Evolutionary conservation across 2,888 invertebrate genomes (phyloP).

Genomic region (Eristalinus sepulchralis): DNA sequence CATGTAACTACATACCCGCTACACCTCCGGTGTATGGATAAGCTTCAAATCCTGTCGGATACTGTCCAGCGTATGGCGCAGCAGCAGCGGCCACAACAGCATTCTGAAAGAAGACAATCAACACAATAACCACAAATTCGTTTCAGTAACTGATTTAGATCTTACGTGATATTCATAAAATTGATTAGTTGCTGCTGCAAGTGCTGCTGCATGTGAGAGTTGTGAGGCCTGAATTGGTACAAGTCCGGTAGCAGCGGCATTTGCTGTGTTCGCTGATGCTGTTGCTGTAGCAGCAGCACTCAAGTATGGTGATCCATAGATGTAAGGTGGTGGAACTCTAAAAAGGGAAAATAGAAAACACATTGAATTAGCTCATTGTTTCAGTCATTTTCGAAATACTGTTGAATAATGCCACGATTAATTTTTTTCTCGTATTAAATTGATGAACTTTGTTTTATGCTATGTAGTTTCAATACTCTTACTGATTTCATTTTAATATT

Average conservation of each 20-base stretch:
- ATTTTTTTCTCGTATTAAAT: too few relatives aligned
- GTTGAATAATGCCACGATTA: too few relatives aligned
- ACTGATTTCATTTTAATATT: too few relatives aligned
- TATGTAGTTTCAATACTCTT: too few relatives aligned
- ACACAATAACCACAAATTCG: background rate
- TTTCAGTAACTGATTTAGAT: background rate
- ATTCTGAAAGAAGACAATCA: conserved; percentile 26
- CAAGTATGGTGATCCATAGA: conserved; percentile 88
- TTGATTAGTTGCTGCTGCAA: conserved; percentile 89
- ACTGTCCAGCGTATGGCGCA: conserved; percentile 60
- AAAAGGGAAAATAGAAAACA: conserved; percentile 32
- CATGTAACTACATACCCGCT: conserved; percentile 51
- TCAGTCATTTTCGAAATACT: too few relatives aligned
- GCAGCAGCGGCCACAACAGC: conserved; percentile 65
- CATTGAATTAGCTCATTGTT: background rate
- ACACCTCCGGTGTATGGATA: conserved; percentile 65
- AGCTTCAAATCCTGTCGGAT: conserved; percentile 62
- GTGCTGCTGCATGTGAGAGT: conserved; percentile 88
- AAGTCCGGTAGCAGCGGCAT: conserved; percentile 83
- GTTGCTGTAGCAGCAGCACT: conserved; percentile 79
- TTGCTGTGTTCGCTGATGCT: conserved; percentile 72
- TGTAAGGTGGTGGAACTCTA: conserved; percentile 89
- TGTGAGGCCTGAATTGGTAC: conserved; percentile 86
- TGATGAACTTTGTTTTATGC: too few relatives aligned
- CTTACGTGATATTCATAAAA: conserved; percentile 88